Base-by-base conservation (phyloP, 2,888 invertebrate species). In the Caprella mutica region DNA sequence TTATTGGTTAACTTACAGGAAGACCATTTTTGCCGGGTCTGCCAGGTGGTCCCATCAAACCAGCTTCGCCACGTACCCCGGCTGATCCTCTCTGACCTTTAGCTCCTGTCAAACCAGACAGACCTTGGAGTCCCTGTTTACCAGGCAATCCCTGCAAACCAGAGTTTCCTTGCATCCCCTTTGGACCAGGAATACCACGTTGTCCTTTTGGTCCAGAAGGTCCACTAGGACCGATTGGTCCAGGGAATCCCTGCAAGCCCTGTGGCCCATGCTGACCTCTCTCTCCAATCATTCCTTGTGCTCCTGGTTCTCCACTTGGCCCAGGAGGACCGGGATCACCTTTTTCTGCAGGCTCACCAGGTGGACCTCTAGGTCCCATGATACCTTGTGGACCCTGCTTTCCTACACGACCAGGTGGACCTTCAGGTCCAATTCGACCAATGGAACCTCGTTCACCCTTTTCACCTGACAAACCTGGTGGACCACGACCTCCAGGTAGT, bases 301-400 rank as follows among this genome's bases (percentile, higher is more conserved):
- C 82, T 1, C 87, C 87, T 14, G 77, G 70, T 68, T 84, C 84
- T 33, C 84, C 84, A 5, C 82, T 59, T n/a, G 69, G 68, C 55
- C 71, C 71, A 35, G 69, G 77, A 1, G 78, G 72, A 1, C 88
- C 88, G 0, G 84, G 80, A 5, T 78, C 73, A 3, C 87, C 87
- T 0, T 82, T 77, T 68, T 86, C 86, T 21, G 87, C 87, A 44
- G 84, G 81, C 72, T 87, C 87, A 17, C 88, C 88, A 0, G 85
- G 84, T 1, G 84, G 82, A 2, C 88, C 88, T 1, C 78, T 76
- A 0, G 83, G 81, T 3, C 87, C 87, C 23, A 83, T 72, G 17
- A 79, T 78, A n/a, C 88, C 88, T 70, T 83, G 83, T 0, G 78
- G 79, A 1, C 87, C 87, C 69, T 86, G 80, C 69, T 86, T 85